phyloP scores from a whole-genome alignment of 2,888 invertebrate species.

The Mesorhabditis spiculigera region DNA sequence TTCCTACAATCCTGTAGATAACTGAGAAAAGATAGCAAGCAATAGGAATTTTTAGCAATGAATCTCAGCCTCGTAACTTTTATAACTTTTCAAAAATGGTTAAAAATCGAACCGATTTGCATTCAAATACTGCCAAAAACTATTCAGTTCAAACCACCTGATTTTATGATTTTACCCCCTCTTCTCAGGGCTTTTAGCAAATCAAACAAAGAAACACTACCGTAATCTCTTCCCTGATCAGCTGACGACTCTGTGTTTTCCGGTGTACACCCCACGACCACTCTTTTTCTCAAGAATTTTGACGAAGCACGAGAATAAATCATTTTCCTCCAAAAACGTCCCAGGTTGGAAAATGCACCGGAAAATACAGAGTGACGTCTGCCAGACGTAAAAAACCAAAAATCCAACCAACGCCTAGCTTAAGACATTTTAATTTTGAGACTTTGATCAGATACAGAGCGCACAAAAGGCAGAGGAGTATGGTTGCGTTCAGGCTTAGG shows the following conservation, averaged over 20 bases:
- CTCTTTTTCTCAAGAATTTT: not conserved
- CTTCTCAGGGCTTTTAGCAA: not conserved
- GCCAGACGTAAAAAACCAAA: no score
- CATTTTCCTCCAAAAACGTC: no score
- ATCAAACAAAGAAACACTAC: not conserved
- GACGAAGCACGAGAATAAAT: not conserved
- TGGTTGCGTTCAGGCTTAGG: no score
- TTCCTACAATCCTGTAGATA: conserved; percentile 54
- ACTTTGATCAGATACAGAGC: no score
- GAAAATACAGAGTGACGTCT: not conserved
- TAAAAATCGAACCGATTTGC: no score
- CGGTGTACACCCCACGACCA: not conserved
- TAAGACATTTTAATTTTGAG: no score
- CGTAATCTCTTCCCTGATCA: not conserved
- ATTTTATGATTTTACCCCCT: not conserved
- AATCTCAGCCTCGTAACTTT: not conserved
- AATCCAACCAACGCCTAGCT: no score
- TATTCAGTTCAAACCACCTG: no score
- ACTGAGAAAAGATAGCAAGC: not conserved
- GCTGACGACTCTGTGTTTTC: not conserved
- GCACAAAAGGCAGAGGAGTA: no score
- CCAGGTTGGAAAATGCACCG: not conserved
- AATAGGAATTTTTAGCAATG: not conserved
- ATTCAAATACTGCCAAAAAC: not conserved
- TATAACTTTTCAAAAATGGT: no score